Base-by-base conservation (phyloP, 2,113 vertebrate genomes). In the Philantomba maxwellii region DNA sequence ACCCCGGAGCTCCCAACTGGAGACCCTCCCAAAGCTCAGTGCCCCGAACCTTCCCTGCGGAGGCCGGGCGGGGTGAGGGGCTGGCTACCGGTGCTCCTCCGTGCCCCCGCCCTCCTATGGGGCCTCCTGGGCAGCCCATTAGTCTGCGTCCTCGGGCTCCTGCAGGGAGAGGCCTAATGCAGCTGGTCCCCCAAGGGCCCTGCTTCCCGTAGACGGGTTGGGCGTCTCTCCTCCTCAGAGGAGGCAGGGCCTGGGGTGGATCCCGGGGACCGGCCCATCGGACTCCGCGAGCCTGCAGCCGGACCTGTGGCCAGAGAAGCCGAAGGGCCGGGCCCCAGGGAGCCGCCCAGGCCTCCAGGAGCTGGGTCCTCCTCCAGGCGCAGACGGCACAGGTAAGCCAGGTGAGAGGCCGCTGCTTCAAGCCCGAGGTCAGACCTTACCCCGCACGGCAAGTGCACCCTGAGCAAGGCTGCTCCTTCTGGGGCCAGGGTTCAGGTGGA, bases 241-340 rank as follows among this genome's bases (percentile, higher is more conserved):
- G 81, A 57, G 53, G 53, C 81, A 83, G n/a, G 25, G 23, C 25
- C n/a, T 6, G 7, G 53, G n/a, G 7, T 9, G 23, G 80, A 10
- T 39, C 53, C 51, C 2, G 0, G 49, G 21, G 23, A 57, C 23
- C 0, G 11, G n/a, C n/a, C 53, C 23, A 14, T 43, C 25, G 0
- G 81, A 57, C n/a, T 83, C 53, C 2, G 11, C 1, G 11, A 82
- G 81, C 81, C n/a, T 39, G 51, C 51, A 55, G 47, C 78, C 17
- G 1, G 47, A 33, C 78, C 49, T 25, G 78, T n/a, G 8, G 51
- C n/a, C 33, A 14, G 23, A 39, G 23, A 36, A 8, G n/a, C n/a
- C 2, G 1, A 39, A 8, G 23, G n/a, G n/a, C 14, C 7, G 0
- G 51, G 51, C 81, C 49, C 51, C 45, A 5, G 47, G 13, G n/a